A percentile compares a stretch with the other conserved stretches of the same genome.
Evolutionary conservation across 1,140 invertebrate genomes (phyloP).

Genomic region (Drosophila cardini): DNA sequence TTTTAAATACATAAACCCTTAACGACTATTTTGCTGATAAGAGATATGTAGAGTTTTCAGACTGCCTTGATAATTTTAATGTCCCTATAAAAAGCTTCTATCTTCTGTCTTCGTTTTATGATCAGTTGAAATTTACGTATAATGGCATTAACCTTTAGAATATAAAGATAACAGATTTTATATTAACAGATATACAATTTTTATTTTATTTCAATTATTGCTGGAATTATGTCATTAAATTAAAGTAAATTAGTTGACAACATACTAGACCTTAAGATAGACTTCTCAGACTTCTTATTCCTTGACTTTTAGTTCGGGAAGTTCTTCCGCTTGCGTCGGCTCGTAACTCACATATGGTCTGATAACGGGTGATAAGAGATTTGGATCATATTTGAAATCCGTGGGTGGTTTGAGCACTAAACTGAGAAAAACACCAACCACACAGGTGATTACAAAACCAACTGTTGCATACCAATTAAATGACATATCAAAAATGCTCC

Average conservation of each 20-base stretch:
- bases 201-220: slow-evolving; percentile 3
- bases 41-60: too few species aligned
- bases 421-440: slow-evolving; percentile 86
- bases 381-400: slow-evolving; percentile 72
- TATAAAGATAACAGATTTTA: neutral
- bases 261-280: neutral
- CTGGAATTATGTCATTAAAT: slow-evolving; percentile 15
- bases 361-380: slow-evolving; percentile 84
- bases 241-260: slow-evolving; percentile 18
- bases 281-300: slow-evolving; percentile 23
- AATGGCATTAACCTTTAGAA: neutral
- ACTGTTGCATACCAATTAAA: slow-evolving; percentile 88
- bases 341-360: slow-evolving; percentile 61
- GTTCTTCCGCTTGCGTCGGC: slow-evolving; percentile 49
- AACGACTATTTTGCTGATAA: too few species aligned
- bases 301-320: slow-evolving; percentile 48
- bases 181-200: neutral
- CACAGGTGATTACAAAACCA: slow-evolving; percentile 87
- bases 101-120: slow-evolving; percentile 2
- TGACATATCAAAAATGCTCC: slow-evolving; percentile 86
- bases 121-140: neutral
- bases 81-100: neutral
- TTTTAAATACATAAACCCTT: too few species aligned
- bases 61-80: neutral
- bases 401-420: slow-evolving; percentile 72